Base-by-base conservation (phyloP, 2,113 vertebrate species). In the Onychostoma macrolepis region DNA sequence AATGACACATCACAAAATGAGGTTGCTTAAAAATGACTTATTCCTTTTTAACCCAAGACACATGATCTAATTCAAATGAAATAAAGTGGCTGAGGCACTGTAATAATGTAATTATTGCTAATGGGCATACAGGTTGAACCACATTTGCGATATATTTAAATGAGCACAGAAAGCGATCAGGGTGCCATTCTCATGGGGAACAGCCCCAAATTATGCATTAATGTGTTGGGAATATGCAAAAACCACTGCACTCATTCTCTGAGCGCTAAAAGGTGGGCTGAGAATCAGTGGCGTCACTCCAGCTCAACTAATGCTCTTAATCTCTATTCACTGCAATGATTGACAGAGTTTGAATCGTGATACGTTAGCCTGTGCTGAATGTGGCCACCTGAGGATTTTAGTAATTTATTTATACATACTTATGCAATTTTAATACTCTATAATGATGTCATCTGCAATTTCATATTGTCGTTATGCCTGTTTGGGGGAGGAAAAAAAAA, bases 221-320 rank as follows among this genome's bases (percentile, higher is more conserved):
- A 81, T 81, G 80, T 81, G 80, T 61, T 45, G n/a, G 9, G n/a
- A 65, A 81, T 28, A 65, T 15, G 12, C 53, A 15, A 80, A 80
- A 24, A 38, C 30, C 3, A 24, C 11, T 15, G 12, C 33, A 26
- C 28, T 56, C 48, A 12, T 36, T 53, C 30, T 30, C 45, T 4
- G 13, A 56, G 76, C 4, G 4, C 8, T 61, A 33, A 80, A 80
- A 38, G 30, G 21, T 33, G n/a, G 19, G 11, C 33, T n/a, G 24
- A 41, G 33, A 61, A 6, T 56, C 50, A 61, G 53, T 2, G 33
- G 30, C 21, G 2, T 80, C 24, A 15, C 30, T 15, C 4, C 30
- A 79, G 77, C 77, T 79, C 19, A 6, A 36, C 50, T 56, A 56
- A 36, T 33, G 13, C 13, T 80, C 33, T 61, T 41, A 80, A 80